These are phyloP conservation scores for Poecilia latipinna DNA, from an alignment of 2,113 vertebrate genomes.

Conservation along the genomic window DNA sequence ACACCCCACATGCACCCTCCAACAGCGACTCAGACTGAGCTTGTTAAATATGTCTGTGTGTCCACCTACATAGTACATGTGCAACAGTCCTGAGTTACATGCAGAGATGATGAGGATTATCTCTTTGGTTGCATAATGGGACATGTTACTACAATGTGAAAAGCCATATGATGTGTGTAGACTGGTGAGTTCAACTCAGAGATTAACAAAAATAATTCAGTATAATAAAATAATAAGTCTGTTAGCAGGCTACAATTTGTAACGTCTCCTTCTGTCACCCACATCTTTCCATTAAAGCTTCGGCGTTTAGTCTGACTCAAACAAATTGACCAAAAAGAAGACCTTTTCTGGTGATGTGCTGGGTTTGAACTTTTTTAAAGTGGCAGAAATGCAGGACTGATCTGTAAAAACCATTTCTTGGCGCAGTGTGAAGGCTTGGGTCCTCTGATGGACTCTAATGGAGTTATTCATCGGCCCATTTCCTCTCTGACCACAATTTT, in stretches of 20 bases:
- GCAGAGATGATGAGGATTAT: constrained; percentile 2
- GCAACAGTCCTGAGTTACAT: neutral
- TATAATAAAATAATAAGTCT: neutral
- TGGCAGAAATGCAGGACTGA: neutral
- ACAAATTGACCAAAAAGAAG: neutral
- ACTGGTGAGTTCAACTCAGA: neutral
- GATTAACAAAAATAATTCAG: neutral
- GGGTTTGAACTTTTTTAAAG: neutral
- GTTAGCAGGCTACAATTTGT: neutral
- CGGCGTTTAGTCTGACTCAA: no score
- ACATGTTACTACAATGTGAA: neutral
- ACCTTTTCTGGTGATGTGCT: neutral
- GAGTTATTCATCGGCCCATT: constrained; percentile 43
- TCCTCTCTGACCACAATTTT: constrained; percentile 50
- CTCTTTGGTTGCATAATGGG: neutral
- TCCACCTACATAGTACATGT: neutral
- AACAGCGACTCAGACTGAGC: constrained; percentile 12
- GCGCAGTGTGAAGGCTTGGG: neutral
- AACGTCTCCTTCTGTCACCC: no score
- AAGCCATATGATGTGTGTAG: neutral
- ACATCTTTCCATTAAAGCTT: no score
- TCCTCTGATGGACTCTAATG: neutral
- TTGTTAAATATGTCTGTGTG: constrained; percentile 2
- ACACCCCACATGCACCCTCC: constrained; percentile 44
- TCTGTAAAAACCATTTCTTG: neutral